Base-by-base conservation (phyloP, 2,888 invertebrate species). In the Serripes groenlandicus region DNA sequence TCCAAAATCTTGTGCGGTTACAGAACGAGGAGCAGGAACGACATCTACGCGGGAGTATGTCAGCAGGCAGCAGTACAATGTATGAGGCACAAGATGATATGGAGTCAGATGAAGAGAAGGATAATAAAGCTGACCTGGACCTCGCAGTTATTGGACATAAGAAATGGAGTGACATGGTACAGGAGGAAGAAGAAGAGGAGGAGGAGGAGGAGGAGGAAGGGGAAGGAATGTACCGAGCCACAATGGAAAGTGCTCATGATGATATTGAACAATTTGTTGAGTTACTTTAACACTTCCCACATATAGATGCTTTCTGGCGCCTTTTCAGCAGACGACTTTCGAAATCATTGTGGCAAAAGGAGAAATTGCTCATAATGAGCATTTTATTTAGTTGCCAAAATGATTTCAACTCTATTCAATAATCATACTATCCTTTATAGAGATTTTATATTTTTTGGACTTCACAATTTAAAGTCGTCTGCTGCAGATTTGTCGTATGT, bases 231-330 rank as follows among this genome's bases (percentile, higher is more conserved):
- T 42, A 68, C 21, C 52, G 23, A 3, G 3, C 4, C 7, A 58
- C 4, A 3, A 30, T 18, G 9, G 35, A 28, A 11, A 56, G 71
- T 56, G 23, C 32, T 4, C 69, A 75, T 64, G 72, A 75, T 30
- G 83, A 84, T 35, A 80, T 84, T 37, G 80, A 80, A 68, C 70
- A 75, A 49, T 84, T 84, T 84, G 75, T 84, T 5, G 52, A 78
- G 32, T 69, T 42, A 49, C 70, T 83, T n/a, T 68, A 21, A 49
- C 37, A 15, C 69, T 1, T 28, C n/a, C n/a, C n/a, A n/a, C n/a
- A n/a, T n/a, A n/a, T n/a, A n/a, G n/a, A n/a, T n/a, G n/a, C n/a
- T n/a, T n/a, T n/a, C n/a, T n/a, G n/a, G n/a, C n/a, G n/a, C n/a
- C n/a, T n/a, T n/a, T n/a, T n/a, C n/a, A n/a, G n/a, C n/a, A n/a